Percentiles rank a stretch among this genome's conserved stretches.
phyloP scores from a whole-genome alignment of 2,113 vertebrate genomes.

The Neodontobutis hainanensis region DNA sequence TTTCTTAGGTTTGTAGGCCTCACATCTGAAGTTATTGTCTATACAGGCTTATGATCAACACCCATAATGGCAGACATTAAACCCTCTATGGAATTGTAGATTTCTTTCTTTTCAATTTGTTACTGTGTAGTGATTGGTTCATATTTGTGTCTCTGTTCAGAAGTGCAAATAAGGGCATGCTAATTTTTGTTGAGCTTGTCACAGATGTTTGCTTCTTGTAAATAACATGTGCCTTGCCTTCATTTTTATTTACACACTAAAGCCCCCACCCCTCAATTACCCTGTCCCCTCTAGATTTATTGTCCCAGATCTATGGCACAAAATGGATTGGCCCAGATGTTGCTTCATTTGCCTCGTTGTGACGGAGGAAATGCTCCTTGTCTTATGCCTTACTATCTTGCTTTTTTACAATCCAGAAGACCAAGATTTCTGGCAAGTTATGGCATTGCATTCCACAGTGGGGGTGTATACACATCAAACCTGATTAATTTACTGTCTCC shows the following conservation, averaged over 20 bases:
- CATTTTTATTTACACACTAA: slow-evolving; percentile 36
- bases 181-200: slow-evolving; percentile 27
- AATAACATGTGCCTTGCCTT: slow-evolving; percentile 22
- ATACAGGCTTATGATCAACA: slow-evolving; percentile 21
- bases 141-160: slow-evolving; percentile 1
- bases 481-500: slow-evolving; percentile 40
- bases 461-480: slow-evolving; percentile 1
- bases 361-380: slow-evolving; percentile 14
- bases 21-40: slow-evolving; percentile 24
- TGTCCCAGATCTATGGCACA: slow-evolving; percentile 24
- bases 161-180: slow-evolving; percentile 23
- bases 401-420: slow-evolving; percentile 27
- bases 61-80: background rate
- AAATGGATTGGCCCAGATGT: slow-evolving; percentile 49
- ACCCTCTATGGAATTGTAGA: background rate
- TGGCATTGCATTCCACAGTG: slow-evolving; percentile 18
- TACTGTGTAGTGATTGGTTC: background rate
- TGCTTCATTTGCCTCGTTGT: slow-evolving; percentile 30
- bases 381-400: slow-evolving; percentile 20
- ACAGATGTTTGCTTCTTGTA: slow-evolving; percentile 37
- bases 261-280: slow-evolving; percentile 17
- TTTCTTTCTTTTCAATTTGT: slow-evolving; percentile 2
- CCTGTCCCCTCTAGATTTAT: slow-evolving; percentile 34
- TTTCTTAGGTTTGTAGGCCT: slow-evolving; percentile 4
- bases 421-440: slow-evolving; percentile 25